phyloP scores from a whole-genome alignment of 1,140 invertebrate genomes.

The Sogatella furcifera region DNA sequence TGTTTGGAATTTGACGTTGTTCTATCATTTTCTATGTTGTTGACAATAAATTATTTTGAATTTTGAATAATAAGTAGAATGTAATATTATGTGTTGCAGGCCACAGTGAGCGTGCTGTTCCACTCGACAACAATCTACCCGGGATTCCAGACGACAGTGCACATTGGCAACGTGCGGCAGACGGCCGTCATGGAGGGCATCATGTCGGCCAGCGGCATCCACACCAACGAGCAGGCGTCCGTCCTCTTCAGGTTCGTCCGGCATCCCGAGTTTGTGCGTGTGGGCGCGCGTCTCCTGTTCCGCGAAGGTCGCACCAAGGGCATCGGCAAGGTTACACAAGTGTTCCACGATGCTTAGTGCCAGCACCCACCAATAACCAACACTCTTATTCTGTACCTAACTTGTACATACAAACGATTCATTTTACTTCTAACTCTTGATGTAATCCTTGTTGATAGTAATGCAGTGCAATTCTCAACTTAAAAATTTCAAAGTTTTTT shows the following conservation, averaged over 20 bases:
- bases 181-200: conserved; percentile 77
- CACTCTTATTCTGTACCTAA: too few relatives aligned
- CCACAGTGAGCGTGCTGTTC: conserved; percentile 73
- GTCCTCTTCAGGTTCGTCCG: conserved; percentile 82
- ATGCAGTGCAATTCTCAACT: too few relatives aligned
- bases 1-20: too few relatives aligned
- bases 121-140: conserved; percentile 72
- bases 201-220: conserved; percentile 44
- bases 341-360: conserved; percentile 42
- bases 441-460: too few relatives aligned
- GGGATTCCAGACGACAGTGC: conserved; percentile 88
- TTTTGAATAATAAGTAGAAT: conserved; percentile 17
- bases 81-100: too few relatives aligned
- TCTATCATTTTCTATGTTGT: too few relatives aligned
- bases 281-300: conserved; percentile 76
- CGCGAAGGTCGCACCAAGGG: conserved; percentile 81
- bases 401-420: too few relatives aligned
- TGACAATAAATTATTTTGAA: too few relatives aligned
- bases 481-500: too few relatives aligned
- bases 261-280: conserved; percentile 85
- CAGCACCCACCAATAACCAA: too few relatives aligned
- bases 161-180: conserved; percentile 90
- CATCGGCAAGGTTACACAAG: conserved; percentile 81
- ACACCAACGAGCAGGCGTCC: conserved; percentile 74
- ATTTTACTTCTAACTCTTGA: too few relatives aligned